Conservation (phyloP, 2,113 vertebrate genomes). For the Petrocephalus zakoni region DNA sequence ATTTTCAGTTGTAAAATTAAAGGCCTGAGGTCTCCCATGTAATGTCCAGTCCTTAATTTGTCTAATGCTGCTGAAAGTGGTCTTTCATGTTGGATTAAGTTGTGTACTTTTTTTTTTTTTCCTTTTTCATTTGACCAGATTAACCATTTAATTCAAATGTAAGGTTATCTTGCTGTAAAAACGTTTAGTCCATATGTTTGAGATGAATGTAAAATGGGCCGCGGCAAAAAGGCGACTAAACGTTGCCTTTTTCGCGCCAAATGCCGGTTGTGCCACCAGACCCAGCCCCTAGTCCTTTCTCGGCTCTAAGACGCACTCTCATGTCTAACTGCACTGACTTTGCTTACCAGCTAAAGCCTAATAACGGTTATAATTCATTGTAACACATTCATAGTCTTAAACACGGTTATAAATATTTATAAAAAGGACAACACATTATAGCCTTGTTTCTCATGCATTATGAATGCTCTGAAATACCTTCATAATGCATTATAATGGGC, state of each 20-base stretch:
- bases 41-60: background rate
- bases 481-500: too few species aligned
- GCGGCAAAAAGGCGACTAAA: background rate
- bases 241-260: background rate
- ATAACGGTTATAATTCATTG: too few species aligned
- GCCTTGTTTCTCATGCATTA: too few species aligned
- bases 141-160: background rate
- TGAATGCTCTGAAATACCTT: too few species aligned
- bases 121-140: background rate
- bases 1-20: conserved; percentile 16
- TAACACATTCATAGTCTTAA: too few species aligned
- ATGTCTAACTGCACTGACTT: background rate
- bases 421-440: too few species aligned
- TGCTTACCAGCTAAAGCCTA: background rate
- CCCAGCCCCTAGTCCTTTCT: background rate
- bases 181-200: background rate
- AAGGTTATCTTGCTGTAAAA: background rate
- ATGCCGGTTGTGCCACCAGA: background rate
- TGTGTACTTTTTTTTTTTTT: background rate
- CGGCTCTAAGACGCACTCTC: background rate
- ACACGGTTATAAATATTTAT: too few species aligned
- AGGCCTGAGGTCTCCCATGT: background rate
- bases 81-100: background rate
- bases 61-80: background rate
- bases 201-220: background rate